These are phyloP conservation scores for Eurytoma californica DNA, from an alignment of 2,888 invertebrate species.

Conservation along the genomic window DNA sequence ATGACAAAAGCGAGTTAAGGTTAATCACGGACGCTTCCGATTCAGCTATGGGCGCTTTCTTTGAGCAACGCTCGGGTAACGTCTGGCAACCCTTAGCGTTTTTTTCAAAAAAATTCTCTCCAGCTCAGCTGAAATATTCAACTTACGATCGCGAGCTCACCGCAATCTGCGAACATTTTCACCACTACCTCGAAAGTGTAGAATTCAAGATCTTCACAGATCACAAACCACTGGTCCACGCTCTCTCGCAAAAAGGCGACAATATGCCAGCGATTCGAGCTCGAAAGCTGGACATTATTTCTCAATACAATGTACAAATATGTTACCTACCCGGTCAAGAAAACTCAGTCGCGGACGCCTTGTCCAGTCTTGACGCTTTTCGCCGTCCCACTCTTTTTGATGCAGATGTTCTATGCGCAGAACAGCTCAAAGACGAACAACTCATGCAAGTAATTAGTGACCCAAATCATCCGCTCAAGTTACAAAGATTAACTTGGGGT, in stretches of 20 bases:
- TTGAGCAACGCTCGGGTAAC: background rate
- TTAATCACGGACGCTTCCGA: background rate
- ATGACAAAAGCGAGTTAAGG: background rate
- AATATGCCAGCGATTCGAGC: background rate
- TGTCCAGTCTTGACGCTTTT: slow-evolving; percentile 21
- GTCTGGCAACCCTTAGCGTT: background rate
- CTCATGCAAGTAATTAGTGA: background rate
- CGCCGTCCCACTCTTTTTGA: background rate
- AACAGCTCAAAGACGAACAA: slow-evolving; percentile 28
- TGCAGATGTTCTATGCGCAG: background rate
- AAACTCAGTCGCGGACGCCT: slow-evolving; percentile 36
- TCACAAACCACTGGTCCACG: background rate
- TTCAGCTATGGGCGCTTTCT: background rate
- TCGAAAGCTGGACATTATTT: background rate
- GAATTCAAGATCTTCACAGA: slow-evolving; percentile 11
- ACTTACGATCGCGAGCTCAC: background rate
- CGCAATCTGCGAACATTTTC: background rate
- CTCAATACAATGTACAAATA: background rate
- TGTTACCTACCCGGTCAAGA: background rate
- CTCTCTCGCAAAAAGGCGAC: background rate
- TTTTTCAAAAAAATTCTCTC: background rate
- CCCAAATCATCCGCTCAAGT: no score
- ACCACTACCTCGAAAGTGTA: background rate
- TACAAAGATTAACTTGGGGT: slow-evolving; percentile 19
- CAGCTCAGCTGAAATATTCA: background rate